A percentile compares a stretch with the other conserved stretches of the same genome.
Evolutionary conservation across 2,113 vertebrate species (phyloP).

Genomic region (Trichechus manatus): DNA sequence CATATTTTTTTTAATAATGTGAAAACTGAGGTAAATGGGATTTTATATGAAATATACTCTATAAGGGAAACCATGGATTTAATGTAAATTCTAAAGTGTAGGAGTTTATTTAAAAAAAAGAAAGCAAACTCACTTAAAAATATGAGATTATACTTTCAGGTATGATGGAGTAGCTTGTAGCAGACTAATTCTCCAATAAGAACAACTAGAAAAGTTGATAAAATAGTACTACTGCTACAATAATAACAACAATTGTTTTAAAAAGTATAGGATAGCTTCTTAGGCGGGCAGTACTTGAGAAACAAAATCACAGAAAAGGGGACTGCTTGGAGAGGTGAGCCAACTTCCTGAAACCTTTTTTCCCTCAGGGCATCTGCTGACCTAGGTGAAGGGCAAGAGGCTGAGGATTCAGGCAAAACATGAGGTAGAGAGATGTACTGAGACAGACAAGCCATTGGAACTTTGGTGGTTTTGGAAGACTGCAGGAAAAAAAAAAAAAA

Average conservation of each 20-base stretch:
- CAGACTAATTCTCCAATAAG: background rate
- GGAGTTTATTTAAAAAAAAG: background rate
- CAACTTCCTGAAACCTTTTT: background rate
- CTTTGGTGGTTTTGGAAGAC: background rate
- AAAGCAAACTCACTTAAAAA: background rate
- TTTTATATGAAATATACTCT: background rate
- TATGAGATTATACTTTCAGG: background rate
- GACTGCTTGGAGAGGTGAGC: background rate
- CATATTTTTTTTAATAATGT: background rate
- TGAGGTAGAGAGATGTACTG: background rate
- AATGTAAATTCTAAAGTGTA: background rate
- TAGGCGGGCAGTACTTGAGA: background rate
- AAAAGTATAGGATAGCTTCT: background rate
- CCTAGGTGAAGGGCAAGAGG: background rate
- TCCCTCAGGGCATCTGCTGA: background rate
- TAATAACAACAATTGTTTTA: background rate
- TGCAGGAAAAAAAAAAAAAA: background rate
- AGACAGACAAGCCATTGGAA: background rate
- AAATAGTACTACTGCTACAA: background rate
- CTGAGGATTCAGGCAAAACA: background rate
- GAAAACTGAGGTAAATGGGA: background rate
- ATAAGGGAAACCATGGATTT: background rate
- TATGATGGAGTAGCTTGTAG: background rate
- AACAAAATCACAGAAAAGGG: background rate
- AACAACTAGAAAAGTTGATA: background rate